Percentiles rank a stretch among this genome's conserved stretches.
These are phyloP conservation scores for Cryptoprocta ferox DNA, from an alignment of 2,797 vertebrate species.

Conservation along the genomic window DNA sequence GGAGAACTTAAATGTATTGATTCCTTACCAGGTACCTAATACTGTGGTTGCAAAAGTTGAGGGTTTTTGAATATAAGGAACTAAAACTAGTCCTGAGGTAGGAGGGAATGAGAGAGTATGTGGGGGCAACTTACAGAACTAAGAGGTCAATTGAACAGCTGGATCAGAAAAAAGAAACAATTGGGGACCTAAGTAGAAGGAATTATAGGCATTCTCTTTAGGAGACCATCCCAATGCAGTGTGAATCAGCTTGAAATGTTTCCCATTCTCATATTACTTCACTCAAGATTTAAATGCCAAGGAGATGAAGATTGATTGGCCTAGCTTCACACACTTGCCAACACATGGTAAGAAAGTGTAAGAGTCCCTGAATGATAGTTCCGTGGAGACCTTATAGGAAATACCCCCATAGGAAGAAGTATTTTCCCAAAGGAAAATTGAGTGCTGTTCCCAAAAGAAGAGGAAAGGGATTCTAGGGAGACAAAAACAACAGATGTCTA, in stretches of 20 bases:
- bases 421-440: slow-evolving; percentile 45
- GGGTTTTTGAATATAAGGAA: background rate
- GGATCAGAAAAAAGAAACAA: background rate
- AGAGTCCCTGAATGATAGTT: background rate
- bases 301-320: background rate
- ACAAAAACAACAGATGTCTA: slow-evolving; percentile 66
- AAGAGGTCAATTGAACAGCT: background rate
- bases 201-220: background rate
- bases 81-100: background rate
- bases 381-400: slow-evolving; percentile 6
- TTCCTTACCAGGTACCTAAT: background rate
- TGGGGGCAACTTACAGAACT: background rate
- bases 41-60: background rate
- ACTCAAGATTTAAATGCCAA: slow-evolving; percentile 3
- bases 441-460: slow-evolving; percentile 34
- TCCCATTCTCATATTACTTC: background rate
- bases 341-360: background rate
- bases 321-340: background rate
- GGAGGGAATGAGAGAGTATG: background rate
- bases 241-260: background rate
- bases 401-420: background rate
- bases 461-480: slow-evolving; percentile 12
- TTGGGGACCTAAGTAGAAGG: background rate
- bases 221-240: background rate
- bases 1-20: background rate